Evolutionary conservation across 2,797 vertebrate genomes (phyloP).

Genomic region (Sebastes oblongus): DNA sequence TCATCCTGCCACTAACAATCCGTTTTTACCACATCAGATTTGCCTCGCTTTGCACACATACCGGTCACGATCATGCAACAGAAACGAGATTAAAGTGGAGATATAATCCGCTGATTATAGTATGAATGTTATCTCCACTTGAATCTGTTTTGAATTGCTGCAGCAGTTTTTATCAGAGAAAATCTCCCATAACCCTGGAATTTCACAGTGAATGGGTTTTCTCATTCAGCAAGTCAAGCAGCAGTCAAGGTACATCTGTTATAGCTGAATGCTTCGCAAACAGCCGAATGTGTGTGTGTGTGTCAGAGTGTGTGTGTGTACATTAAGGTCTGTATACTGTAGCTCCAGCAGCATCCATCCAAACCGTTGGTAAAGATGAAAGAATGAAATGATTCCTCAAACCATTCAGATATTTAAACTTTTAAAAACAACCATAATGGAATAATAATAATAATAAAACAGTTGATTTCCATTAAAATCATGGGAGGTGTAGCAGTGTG

Average conservation of each 20-base stretch:
- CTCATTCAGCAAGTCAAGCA: conserved; percentile 49
- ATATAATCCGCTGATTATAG: conserved; percentile 23
- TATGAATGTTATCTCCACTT: conserved; percentile 52
- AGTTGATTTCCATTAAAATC: background rate
- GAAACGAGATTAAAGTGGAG: conserved; percentile 14
- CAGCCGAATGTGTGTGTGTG: background rate
- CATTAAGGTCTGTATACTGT: conserved; percentile 11
- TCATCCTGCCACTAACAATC: background rate
- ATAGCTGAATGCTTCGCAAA: conserved; percentile 55
- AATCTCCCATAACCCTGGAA: conserved; percentile 55
- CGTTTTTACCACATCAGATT: conserved; percentile 1
- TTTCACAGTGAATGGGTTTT: conserved; percentile 64
- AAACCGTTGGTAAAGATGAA: background rate
- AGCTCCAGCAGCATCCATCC: background rate
- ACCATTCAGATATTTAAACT: background rate
- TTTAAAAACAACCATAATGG: background rate
- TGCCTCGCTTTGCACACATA: background rate
- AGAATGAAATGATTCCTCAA: background rate
- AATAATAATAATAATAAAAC: background rate
- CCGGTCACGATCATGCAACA: conserved; percentile 11
- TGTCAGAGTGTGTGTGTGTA: background rate
- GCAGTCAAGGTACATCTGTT: conserved; percentile 60
- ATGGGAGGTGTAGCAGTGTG: background rate
- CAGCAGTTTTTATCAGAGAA: conserved; percentile 41
- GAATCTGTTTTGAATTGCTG: conserved; percentile 49